Evolutionary conservation across 2,888 invertebrate genomes (phyloP), one percentile per base, ranked within the genome.

Genomic region (Acanthoscelides obtectus): DNA sequence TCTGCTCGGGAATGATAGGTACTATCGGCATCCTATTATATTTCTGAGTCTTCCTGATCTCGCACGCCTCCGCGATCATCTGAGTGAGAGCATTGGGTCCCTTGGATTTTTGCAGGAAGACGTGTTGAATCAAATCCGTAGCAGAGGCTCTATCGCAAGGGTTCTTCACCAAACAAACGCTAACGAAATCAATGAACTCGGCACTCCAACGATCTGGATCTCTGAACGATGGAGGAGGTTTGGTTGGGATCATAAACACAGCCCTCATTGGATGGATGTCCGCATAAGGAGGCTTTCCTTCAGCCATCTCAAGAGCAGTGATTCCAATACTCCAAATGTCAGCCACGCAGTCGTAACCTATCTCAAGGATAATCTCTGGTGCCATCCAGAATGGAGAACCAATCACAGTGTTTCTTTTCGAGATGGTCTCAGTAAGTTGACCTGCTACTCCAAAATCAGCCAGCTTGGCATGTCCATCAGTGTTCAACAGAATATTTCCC

Each of bases 391-490:
- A 97, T 19, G 96, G 97, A 0, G 96, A 97, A 66, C 98, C 85
- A 69, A 85, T 85, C 64, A 85, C 85, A 2, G 86, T 86, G 74
- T 86, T 86, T 73, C 85, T 77, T 78, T 86, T 86, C 0, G 85
- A 85, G 80, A 86, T 86, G 0, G 85, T 85, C 73, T 86, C 96
- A 66, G 99, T 99, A 70, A 99, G 88, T 86, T 99, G 99, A 66
- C 99, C 99, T 20, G 99, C 99, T 6, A 99, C 99, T n/a, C 99
- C 99, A 84, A 99, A 99, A 86, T 99, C 99, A 0, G 99, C 99
- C 75, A 99, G 87, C 83, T 99, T 99, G 0, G 99, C 99, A 84
- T 98, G 98, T 0, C 99, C 99, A 86, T 99, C 98, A 0, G 95
- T 96, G 84, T 99, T 99, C 72, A 99, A 89, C 80, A 99, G 88